Conservation (phyloP, 2,888 invertebrate species). For the Schrankia costaestrigalis region DNA sequence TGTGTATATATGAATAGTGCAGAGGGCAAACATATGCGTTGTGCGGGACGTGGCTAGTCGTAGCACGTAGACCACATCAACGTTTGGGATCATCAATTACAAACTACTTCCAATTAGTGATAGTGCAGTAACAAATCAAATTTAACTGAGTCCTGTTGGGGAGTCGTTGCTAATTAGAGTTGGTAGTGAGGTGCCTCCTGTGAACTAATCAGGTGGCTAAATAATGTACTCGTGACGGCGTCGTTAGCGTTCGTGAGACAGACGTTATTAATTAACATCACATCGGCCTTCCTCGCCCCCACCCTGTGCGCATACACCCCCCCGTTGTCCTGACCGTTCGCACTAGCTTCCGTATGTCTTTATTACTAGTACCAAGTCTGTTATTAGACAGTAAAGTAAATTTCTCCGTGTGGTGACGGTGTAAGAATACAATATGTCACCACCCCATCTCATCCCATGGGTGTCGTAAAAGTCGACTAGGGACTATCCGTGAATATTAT, state of each 20-base stretch:
- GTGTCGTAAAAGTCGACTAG: too few relatives aligned
- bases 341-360: too few relatives aligned
- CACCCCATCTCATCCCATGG: too few relatives aligned
- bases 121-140: constrained; percentile 75
- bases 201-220: constrained; percentile 79
- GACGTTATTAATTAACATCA: constrained; percentile 79
- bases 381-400: too few relatives aligned
- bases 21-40: constrained; percentile 3
- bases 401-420: too few relatives aligned
- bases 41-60: constrained; percentile 25
- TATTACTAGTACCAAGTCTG: too few relatives aligned
- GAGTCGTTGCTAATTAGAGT: constrained; percentile 70
- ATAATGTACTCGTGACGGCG: constrained; percentile 78
- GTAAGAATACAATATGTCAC: too few relatives aligned
- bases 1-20: constrained; percentile 14
- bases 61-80: constrained; percentile 45
- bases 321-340: constrained; percentile 18
- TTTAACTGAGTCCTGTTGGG: constrained; percentile 56
- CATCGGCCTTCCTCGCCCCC: constrained; percentile 48
- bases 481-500: too few relatives aligned
- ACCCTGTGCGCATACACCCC: constrained; percentile 20
- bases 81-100: constrained; percentile 58
- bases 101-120: constrained; percentile 69
- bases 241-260: constrained; percentile 76
- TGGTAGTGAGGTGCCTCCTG: constrained; percentile 64